phyloP scores from a whole-genome alignment of 2,888 invertebrate genomes.

The Lasioglossum villosulum region DNA sequence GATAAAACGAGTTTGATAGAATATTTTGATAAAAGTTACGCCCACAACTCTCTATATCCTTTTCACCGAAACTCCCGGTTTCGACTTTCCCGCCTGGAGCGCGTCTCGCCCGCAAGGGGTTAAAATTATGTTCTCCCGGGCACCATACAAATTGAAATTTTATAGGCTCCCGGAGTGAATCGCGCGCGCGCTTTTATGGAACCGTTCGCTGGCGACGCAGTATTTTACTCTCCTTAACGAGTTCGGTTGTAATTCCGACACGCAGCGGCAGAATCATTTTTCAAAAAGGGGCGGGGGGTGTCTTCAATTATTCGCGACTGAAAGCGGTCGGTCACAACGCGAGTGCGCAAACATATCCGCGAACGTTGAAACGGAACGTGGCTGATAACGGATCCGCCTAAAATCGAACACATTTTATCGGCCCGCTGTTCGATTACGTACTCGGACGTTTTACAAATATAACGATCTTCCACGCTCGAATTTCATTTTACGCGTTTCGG shows the following conservation, averaged over 20 bases:
- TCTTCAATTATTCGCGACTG: slow-evolving; percentile 27
- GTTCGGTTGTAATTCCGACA: background rate
- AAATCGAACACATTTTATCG: slow-evolving; percentile 1
- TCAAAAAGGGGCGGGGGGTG: background rate
- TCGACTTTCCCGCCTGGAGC: background rate
- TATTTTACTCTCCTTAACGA: slow-evolving; percentile 11
- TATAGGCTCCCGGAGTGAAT: background rate
- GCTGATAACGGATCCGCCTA: background rate
- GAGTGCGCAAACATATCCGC: background rate
- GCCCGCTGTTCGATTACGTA: background rate
- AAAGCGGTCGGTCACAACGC: background rate
- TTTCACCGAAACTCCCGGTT: background rate
- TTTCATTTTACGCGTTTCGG: slow-evolving; percentile 9
- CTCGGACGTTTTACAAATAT: background rate
- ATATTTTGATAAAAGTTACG: background rate
- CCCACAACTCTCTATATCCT: background rate
- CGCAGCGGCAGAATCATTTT: slow-evolving; percentile 29
- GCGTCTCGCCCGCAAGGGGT: background rate
- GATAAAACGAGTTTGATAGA: slow-evolving; percentile 5
- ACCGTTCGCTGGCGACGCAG: background rate
- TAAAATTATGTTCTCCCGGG: slow-evolving; percentile 5
- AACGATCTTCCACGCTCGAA: slow-evolving; percentile 7
- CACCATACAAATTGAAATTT: background rate
- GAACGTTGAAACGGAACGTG: background rate
- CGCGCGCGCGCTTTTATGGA: background rate